A percentile compares a stretch with the other conserved stretches of the same genome.
Evolutionary conservation across 2,797 vertebrate genomes (phyloP).

Genomic region (Cyprinodon diabolis): DNA sequence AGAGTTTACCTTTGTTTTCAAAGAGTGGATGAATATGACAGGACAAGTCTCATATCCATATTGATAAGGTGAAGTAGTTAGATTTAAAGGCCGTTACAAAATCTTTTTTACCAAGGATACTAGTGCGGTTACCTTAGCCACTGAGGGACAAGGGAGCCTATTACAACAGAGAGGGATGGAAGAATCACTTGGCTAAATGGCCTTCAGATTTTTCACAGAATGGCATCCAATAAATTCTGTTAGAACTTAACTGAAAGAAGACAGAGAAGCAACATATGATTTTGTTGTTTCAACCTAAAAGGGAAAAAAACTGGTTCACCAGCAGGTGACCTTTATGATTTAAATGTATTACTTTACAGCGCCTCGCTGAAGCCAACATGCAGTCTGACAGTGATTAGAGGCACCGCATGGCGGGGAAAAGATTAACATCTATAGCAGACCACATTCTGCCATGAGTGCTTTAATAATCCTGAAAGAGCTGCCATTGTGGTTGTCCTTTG

Average conservation of each 20-base stretch:
- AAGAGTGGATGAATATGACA: conserved; percentile 4
- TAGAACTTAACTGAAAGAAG: conserved; percentile 39
- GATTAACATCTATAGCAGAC: conserved; percentile 36
- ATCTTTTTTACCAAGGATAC: conserved; percentile 26
- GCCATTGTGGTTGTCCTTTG: conserved; percentile 49
- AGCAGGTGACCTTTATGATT: conserved; percentile 28
- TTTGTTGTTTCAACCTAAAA: conserved; percentile 24
- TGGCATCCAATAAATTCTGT: conserved; percentile 35
- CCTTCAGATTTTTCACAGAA: conserved; percentile 40
- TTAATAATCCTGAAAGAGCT: conserved; percentile 55
- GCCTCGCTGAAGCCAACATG: not conserved
- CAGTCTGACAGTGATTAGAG: conserved; percentile 20
- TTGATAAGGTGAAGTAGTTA: conserved; percentile 15
- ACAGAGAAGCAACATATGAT: conserved; percentile 35
- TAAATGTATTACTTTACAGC: not conserved
- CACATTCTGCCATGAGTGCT: conserved; percentile 36
- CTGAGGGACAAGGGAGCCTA: conserved; percentile 26
- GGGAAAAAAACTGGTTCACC: conserved; percentile 3
- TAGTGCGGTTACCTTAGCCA: conserved; percentile 40
- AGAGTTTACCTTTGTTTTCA: conserved; percentile 26
- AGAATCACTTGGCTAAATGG: conserved; percentile 54
- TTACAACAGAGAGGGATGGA: conserved; percentile 44
- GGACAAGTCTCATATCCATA: conserved; percentile 25
- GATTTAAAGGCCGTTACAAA: conserved; percentile 44
- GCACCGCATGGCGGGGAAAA: conserved; percentile 24